Evolutionary conservation across 1,140 invertebrate genomes (phyloP), one percentile per base, ranked within the genome.

Genomic region (Drosophila littoralis): DNA sequence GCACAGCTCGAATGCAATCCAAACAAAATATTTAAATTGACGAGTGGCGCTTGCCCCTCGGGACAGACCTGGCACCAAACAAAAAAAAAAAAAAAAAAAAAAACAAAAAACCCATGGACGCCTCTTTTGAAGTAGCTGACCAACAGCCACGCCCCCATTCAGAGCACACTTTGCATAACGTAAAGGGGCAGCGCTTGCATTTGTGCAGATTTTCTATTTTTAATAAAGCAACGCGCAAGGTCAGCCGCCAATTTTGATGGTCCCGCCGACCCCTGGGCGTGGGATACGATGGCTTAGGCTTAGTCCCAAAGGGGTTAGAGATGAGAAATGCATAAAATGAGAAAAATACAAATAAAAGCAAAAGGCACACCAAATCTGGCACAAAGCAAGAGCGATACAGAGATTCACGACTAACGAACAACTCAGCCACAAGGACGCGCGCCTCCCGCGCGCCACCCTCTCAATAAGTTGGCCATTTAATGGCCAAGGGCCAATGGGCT

Each of bases 141-240:
- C 50, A 51, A 46, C 42, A 2, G 50, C 32, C 50, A 51, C 50
- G 28, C 50, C 28, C 50, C 28, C 50, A 45, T 45, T 51, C 40
- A 28, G 35, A 2, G 35, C 9, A 17, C 15, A 6, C 13, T 7
- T 51, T 70, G 58, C 38, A 63, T 58, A 74, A 74, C 57, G 48
- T 9, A 45, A 46, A 33, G 40, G 50, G 45, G 32, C 54, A 12
- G 10, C 63, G 42, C 51, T 43, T 67, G 50, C 71, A 61, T 50
- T 74, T 63, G 42, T 69, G 52, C 52, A 38, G 63, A 51, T 57
- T 72, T 52, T 72, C 61, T 66, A 72, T 75, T 75, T 75, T 75
- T 75, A 71, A 75, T 75, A 75, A 75, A 75, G 72, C 67, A 54
- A 43, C 57, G 71, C 52, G 40, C 72, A 70, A 75, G 72, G 72